Base-by-base conservation (phyloP, 92 coral and sea anemone species). In the Porites evermanni region DNA sequence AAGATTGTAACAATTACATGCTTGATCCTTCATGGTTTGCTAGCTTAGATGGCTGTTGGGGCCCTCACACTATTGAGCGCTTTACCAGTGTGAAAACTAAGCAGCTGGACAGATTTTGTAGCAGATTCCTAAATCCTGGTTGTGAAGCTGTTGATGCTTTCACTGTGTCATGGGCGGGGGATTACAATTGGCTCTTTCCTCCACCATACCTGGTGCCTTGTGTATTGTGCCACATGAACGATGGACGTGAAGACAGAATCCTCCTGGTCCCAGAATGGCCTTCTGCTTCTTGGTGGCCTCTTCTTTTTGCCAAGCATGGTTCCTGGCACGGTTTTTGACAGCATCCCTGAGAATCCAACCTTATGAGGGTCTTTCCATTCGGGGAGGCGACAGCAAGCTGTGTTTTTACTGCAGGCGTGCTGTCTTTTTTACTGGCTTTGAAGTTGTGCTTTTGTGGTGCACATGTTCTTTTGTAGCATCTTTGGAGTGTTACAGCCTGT, bases 261-360 rank as follows among this genome's bases (percentile, higher is more conserved):
- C 88, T 91, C 24, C 32, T 85, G 24, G 84, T 89, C 79, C 97
- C 94, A 14, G 77, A 82, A 10, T 91, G 97, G 96, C 91, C 85
- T 23, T 91, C 94, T 8, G 94, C 94, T 18, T 87, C 88, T 13
- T 94, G 93, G 95, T 94, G 95, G 93, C 92, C 97, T 51, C 85
- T 93, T 29, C 72, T 14, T 67, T 19, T 67, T 67, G 23, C 72
- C 72, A 67, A n/a, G 50, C 50, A 14, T 70, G 74, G 74, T 26
- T 26, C 52, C 8, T 70, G 58, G 75, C 38, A 21, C 16, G 50
- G 74, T 51, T 23, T 23, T 38, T 29, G 29, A 70, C 52, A 70
- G 44, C 14, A 8, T 70, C 51, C 23, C 12, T 70, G 12, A 2
- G 80, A 38, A 75, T 75, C 80, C 80, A 75, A 23, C 80, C 60